These are phyloP conservation scores for Sapajus apella DNA, from an alignment of 2,113 vertebrate genomes.

Conservation along the genomic window DNA sequence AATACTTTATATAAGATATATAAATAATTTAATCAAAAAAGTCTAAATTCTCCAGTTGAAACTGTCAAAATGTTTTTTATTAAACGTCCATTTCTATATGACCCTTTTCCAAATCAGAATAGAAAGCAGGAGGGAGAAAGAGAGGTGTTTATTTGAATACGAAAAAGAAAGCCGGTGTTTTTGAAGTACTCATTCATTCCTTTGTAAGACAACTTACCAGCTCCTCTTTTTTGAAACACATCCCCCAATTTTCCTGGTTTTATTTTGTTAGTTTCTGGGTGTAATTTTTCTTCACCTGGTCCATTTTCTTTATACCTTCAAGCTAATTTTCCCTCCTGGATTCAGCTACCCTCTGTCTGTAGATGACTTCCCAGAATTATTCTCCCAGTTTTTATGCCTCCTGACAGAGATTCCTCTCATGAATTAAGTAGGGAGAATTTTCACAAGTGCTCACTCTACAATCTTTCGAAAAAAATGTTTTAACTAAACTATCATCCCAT, in stretches of 20 bases:
- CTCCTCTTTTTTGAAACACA: not conserved
- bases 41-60: not conserved
- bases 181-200: not conserved
- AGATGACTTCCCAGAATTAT: not conserved
- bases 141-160: not conserved
- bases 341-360: not conserved
- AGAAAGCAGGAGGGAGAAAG: not conserved
- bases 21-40: not conserved
- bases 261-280: not conserved
- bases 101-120: not conserved
- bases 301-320: not conserved
- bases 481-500: not conserved
- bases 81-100: not conserved
- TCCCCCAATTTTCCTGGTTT: not conserved
- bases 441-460: not conserved
- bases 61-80: not conserved
- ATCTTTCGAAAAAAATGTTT: not conserved
- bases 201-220: not conserved
- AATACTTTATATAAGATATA: not conserved
- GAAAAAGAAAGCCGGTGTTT: not conserved
- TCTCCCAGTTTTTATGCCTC: not conserved
- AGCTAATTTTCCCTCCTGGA: not conserved
- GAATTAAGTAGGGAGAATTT: not conserved
- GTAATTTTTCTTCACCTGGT: not conserved
- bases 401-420: not conserved